Evolutionary conservation across 2,888 invertebrate genomes (phyloP), one percentile per base, ranked within the genome.

Genomic region (Leptopterna dolabrata): DNA sequence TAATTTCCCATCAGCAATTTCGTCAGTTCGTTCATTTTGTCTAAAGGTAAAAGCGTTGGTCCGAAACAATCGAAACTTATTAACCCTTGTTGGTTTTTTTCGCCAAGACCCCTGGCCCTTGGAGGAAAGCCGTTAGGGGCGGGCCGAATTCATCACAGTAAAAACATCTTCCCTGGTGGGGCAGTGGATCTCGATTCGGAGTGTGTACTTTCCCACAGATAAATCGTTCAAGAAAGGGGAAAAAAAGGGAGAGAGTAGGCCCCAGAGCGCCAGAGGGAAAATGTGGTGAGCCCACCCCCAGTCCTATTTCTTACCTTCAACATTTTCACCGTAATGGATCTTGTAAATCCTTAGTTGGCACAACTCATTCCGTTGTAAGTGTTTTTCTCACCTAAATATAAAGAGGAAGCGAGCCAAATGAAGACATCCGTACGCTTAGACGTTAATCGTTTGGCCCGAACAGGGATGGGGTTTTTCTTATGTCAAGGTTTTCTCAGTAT

Each of bases 331-430:
- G 63, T 83, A 83, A 83, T 83, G 83, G 83, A 70, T 83, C 83
- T 83, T 83, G 83, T 83, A 83, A 83, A 83, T 83, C 83, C 83
- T 83, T 70, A 36, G 83, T 83, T 83, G 83, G 83, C 83, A 83
- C 83, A 83, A 83, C 83, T 83, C 83, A 83, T 83, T 83, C 70
- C 19, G 81, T 30, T 24, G 27, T 78, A 78, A 78, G 78, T 78
- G 78, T 78, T 78, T 78, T 78, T 78, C 78, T 19, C 45, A 45
- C 78, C 78, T 78, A 45, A 76, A 76, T 76, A 76, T 76, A 36
- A n/a, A 19, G 45, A 24, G 51, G 6, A n/a, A n/a, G 51, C 51
- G 51, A 51, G 16, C 51, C n/a, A 51, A n/a, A 0, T n/a, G 51
- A n/a, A 51, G n/a, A n/a, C 45, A 51, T 51, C 14, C 51, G 51